phyloP scores from a whole-genome alignment of 2,113 vertebrate species.

The Lasiurus borealis region DNA sequence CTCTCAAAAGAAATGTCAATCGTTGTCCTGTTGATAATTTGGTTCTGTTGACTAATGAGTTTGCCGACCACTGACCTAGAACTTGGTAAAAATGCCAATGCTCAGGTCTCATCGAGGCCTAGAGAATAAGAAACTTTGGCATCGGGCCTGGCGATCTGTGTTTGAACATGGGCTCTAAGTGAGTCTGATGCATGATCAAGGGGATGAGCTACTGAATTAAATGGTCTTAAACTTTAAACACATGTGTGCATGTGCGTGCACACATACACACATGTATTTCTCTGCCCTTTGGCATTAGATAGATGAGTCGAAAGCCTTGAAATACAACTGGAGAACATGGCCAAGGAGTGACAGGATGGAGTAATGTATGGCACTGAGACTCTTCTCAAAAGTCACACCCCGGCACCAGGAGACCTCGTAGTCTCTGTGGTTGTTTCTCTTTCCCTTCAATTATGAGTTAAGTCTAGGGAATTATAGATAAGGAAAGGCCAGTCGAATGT shows the following conservation, averaged over 20 bases:
- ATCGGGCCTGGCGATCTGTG: fast-evolving
- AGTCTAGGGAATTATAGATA: constrained; percentile 72
- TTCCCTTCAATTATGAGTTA: constrained; percentile 70
- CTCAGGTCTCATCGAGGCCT: neutral
- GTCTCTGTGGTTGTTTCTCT: constrained; percentile 58
- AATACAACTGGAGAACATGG: neutral
- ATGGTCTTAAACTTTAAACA: neutral
- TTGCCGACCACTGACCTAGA: neutral
- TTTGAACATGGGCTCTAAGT: neutral
- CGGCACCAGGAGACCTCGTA: neutral
- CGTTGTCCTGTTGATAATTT: no score
- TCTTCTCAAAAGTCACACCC: constrained; percentile 11
- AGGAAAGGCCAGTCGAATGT: constrained; percentile 35
- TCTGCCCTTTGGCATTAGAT: neutral
- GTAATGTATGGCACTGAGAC: fast-evolving
- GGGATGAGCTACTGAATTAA: neutral
- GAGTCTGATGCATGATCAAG: neutral
- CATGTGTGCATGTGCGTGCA: no score
- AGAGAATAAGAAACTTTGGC: neutral
- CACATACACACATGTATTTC: fast-evolving
- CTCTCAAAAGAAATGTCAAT: no score
- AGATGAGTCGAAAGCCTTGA: neutral
- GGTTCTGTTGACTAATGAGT: no score
- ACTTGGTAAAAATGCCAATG: neutral
- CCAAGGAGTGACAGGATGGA: neutral